Evolutionary conservation across 2,888 invertebrate species (phyloP), one percentile per base, ranked within the genome.

Genomic region (Eueremaeus valkanovi): DNA sequence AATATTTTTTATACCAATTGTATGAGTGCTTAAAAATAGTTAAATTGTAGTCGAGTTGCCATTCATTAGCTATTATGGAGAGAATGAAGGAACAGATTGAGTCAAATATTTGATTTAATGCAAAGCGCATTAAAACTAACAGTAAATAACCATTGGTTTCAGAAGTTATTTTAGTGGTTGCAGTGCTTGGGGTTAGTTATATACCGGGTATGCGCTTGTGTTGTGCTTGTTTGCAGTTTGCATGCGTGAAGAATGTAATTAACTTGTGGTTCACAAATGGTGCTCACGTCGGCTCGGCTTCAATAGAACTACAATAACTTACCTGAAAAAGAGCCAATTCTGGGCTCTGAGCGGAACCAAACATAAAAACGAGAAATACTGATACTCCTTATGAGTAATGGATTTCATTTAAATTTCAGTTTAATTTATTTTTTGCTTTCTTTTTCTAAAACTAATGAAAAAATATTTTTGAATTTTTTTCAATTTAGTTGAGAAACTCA

Each of bases 221-320:
- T 49, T n/a, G 49, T 55, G 27, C 21, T 3, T 3, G 5, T 55
- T n/a, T n/a, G n/a, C n/a, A n/a, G 31, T 61, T 27, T 61, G 31
- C 16, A 61, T 61, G 61, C 61, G 61, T 61, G 29, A 61, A 31
- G 61, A 61, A 61, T 61, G 61, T 61, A 61, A 61, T 61, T 61
- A 61, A 61, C 61, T 9, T 61, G 61, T 61, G 61, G 61, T 61
- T 61, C 31, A 31, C 31, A 27, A 61, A 31, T 29, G 61, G 29
- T 61, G 31, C 31, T 61, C 18, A 31, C 11, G 61, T 61, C 61
- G 61, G 61, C 61, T 61, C 61, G 31, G n/a, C n/a, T n/a, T 61
- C 61, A 61, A 61, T 61, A 61, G 61, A 24, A 3, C 31, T 61
- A 61, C 61, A 61, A 8, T 61, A 61, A 18, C 61, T 61, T 61